Evolutionary conservation across 2,113 vertebrate species (phyloP).

Genomic region (Scalopus aquaticus): DNA sequence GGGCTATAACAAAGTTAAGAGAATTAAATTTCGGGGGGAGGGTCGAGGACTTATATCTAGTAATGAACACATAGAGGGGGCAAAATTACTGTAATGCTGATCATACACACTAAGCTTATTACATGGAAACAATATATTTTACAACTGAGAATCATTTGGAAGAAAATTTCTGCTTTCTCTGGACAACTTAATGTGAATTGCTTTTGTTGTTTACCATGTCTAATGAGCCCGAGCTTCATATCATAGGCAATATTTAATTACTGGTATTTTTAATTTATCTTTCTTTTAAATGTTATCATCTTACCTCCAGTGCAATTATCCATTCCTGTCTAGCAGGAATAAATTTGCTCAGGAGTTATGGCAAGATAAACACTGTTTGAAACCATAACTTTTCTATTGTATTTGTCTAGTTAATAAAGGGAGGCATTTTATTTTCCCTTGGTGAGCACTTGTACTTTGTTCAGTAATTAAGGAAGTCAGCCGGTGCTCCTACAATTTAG

Average conservation of each 20-base stretch:
- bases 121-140: conserved; percentile 40
- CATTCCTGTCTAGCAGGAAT: conserved; percentile 72
- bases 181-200: conserved; percentile 33
- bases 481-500: conserved; percentile 68
- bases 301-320: conserved; percentile 56
- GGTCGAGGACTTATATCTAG: neutral
- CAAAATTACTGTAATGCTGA: conserved; percentile 33
- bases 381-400: conserved; percentile 75
- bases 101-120: conserved; percentile 27
- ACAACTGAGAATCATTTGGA: conserved; percentile 1
- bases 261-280: conserved; percentile 67
- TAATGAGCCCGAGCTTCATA: conserved; percentile 63
- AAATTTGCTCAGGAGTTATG: conserved; percentile 64
- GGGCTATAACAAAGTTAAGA: conserved; percentile 12
- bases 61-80: neutral
- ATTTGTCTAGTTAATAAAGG: conserved; percentile 79
- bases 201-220: conserved; percentile 55
- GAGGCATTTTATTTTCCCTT: conserved; percentile 79
- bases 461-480: conserved; percentile 83
- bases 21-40: neutral
- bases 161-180: neutral
- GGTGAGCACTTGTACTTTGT: conserved; percentile 81
- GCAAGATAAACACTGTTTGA: conserved; percentile 68
- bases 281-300: conserved; percentile 30
- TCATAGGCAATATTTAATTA: conserved; percentile 76